These are phyloP conservation scores for Drosophila nebulosa DNA, from an alignment of 1,140 invertebrate species.

Conservation along the genomic window DNA sequence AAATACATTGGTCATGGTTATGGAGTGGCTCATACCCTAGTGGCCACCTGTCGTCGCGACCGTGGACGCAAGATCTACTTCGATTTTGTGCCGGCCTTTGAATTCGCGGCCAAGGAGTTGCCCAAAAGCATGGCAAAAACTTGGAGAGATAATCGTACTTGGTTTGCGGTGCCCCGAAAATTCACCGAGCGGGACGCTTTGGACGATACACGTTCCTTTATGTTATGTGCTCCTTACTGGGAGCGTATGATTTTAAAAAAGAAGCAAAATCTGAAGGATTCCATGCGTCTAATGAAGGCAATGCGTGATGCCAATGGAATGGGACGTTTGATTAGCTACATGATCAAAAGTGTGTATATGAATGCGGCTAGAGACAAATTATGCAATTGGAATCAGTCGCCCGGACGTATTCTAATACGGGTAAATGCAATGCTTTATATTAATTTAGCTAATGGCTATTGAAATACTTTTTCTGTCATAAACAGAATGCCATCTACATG, in stretches of 20 bases:
- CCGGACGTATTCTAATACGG: constrained; percentile 36
- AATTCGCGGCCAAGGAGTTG: constrained; percentile 25
- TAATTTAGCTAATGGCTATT: neutral
- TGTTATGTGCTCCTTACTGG: constrained; percentile 43
- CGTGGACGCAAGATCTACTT: constrained; percentile 28
- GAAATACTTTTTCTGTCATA: neutral
- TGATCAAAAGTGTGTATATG: constrained; percentile 40
- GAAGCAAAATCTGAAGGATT: constrained; percentile 46
- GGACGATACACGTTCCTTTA: constrained; percentile 34
- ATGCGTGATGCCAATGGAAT: constrained; percentile 38
- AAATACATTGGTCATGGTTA: constrained; percentile 24
- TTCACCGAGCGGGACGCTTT: neutral
- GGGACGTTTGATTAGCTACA: constrained; percentile 32
- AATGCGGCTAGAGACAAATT: neutral
- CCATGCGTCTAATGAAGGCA: constrained; percentile 44
- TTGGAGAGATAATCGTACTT: neutral
- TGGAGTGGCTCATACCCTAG: constrained; percentile 40
- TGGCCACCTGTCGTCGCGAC: constrained; percentile 18
- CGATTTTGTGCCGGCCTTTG: constrained; percentile 56
- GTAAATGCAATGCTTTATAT: constrained; percentile 9
- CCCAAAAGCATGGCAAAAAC: neutral
- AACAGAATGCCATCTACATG: constrained; percentile 11
- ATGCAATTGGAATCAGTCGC: constrained; percentile 27
- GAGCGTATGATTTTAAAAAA: constrained; percentile 34
- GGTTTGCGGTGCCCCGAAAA: constrained; percentile 45